Evolutionary conservation across 2,888 invertebrate species (phyloP), one percentile per base, ranked within the genome.

Genomic region (Monoplex corrugatus): DNA sequence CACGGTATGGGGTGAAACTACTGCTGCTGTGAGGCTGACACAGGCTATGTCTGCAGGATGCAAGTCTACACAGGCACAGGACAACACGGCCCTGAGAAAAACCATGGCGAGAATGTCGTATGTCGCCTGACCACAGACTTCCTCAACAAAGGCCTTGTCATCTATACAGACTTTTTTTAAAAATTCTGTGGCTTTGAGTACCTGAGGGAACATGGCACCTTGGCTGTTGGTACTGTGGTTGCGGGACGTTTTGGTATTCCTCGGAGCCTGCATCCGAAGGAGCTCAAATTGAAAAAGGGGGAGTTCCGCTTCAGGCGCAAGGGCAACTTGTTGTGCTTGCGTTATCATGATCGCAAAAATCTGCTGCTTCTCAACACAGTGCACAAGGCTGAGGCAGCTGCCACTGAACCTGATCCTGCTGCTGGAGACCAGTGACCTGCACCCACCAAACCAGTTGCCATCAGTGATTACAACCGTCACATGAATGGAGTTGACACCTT

Each of bases 311-410:
- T 72, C 72, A 23, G 72, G n/a, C 1, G 16, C 0, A 72, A 72
- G 32, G 72, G 72, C n/a, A 72, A 72, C 28, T n/a, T 72, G 72
- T n/a, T 72, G n/a, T 72, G 72, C 72, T 72, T 72, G 72, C 23
- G 16, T 8, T n/a, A 28, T 8, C 23, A 72, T n/a, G 72, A 72
- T n/a, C 19, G 72, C 8, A 72, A 72, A n/a, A 72, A 72, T n/a
- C 8, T 72, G 0, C n/a, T 72, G n/a, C 72, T 72, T 72, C 72
- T 72, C 8, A 72, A n/a, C 72, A 72, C 72, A 23, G n/a, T 28
- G 8, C 72, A 8, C 72, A n/a, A 23, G n/a, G 72, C 72, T 72
- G 72, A 72, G 72, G 72, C 32, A n/a, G 72, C 72, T 28, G 72
- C 32, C n/a, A n/a, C 72, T 72, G 72, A 1, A 23, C n/a, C 23